These are phyloP conservation scores for Hesperia comma DNA, from an alignment of 2,888 invertebrate species.

Conservation along the genomic window DNA sequence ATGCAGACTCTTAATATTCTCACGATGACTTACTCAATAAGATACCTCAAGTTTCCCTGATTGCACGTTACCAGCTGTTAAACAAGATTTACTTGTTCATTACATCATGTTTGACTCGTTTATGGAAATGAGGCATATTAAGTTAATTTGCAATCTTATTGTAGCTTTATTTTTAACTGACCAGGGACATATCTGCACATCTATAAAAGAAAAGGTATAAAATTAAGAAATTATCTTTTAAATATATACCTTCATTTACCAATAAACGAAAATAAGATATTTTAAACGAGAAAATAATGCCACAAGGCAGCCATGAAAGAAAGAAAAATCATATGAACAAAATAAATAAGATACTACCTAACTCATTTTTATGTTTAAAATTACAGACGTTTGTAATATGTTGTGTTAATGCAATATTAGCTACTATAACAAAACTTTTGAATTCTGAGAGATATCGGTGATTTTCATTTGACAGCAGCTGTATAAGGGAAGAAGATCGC, in stretches of 20 bases:
- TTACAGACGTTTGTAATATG: too few species aligned
- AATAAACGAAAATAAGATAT: neutral
- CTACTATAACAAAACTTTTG: too few species aligned
- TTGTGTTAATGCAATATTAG: too few species aligned
- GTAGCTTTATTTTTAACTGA: constrained; percentile 8
- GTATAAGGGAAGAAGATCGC: too few species aligned
- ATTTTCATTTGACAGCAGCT: too few species aligned
- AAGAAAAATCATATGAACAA: neutral
- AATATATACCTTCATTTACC: too few species aligned
- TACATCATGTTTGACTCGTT: constrained; percentile 32
- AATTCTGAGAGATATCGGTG: too few species aligned
- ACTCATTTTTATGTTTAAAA: too few species aligned
- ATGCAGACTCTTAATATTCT: constrained; percentile 14
- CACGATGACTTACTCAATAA: constrained; percentile 25
- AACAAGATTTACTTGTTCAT: constrained; percentile 30
- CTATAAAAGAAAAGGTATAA: constrained; percentile 8
- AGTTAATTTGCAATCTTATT: constrained; percentile 22
- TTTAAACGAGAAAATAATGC: constrained; percentile 4
- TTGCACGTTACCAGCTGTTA: constrained; percentile 21
- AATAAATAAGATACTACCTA: too few species aligned
- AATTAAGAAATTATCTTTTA: neutral
- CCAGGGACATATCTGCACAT: neutral
- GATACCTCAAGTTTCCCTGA: constrained; percentile 8
- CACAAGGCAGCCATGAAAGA: neutral
- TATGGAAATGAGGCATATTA: constrained; percentile 31